phyloP scores from a whole-genome alignment of 2,113 vertebrate species.

The Loxodonta africana region DNA sequence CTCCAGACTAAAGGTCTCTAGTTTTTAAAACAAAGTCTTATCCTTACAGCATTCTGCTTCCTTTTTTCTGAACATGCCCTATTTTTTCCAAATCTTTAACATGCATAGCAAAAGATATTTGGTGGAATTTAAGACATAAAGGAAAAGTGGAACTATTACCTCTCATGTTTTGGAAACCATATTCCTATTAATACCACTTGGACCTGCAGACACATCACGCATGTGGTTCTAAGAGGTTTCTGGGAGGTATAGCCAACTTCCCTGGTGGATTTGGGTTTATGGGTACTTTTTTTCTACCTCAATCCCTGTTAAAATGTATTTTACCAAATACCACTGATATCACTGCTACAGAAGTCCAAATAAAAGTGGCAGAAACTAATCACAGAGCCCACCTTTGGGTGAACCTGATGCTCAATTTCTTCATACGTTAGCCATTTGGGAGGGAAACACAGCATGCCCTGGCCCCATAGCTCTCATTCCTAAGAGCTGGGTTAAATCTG shows the following conservation, averaged over 20 bases:
- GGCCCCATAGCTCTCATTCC: not conserved
- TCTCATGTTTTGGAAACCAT: not conserved
- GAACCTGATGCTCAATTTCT: not conserved
- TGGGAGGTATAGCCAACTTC: not conserved
- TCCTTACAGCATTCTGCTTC: not conserved
- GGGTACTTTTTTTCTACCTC: not conserved
- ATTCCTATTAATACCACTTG: constrained; percentile 29
- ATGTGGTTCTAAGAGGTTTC: not conserved
- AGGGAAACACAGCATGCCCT: not conserved
- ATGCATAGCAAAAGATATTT: not conserved
- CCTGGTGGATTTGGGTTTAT: not conserved
- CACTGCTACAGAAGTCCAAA: not conserved
- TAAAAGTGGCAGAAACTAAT: not conserved
- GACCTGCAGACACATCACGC: not conserved
- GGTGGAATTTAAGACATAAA: not conserved
- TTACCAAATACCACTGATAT: not conserved
- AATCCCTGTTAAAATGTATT: not conserved
- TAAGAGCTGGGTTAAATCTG: not conserved
- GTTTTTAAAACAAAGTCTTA: not conserved
- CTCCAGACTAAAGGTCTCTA: not conserved
- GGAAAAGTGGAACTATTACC: not conserved
- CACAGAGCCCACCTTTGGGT: not conserved
- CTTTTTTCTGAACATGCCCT: not conserved
- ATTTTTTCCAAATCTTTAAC: not conserved
- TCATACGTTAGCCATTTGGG: not conserved